phyloP scores from a whole-genome alignment of 2,113 vertebrate species.

The Lontra canadensis region DNA sequence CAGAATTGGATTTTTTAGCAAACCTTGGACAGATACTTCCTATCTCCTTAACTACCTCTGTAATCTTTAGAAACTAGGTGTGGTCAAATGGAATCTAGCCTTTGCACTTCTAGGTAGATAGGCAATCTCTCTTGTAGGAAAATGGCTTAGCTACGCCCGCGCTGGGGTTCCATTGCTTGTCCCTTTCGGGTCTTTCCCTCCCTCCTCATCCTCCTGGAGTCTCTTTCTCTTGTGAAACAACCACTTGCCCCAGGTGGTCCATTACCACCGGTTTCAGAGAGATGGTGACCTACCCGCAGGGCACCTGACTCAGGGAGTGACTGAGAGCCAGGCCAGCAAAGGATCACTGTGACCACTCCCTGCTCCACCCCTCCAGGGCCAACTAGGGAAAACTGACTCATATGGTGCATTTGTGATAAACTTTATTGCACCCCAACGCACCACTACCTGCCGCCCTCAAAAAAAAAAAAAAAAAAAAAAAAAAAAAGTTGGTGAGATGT shows the following conservation, averaged over 20 bases:
- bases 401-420: not conserved
- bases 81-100: not conserved
- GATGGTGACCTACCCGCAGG: not conserved
- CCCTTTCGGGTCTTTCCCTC: not conserved
- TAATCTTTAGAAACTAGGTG: not conserved
- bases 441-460: too few relatives aligned
- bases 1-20: not conserved
- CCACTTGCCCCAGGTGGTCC: not conserved
- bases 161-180: not conserved
- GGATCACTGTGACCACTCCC: too few relatives aligned
- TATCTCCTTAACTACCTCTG: not conserved
- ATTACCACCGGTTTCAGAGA: not conserved
- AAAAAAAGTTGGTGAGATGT: not conserved
- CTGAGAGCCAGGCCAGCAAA: not conserved
- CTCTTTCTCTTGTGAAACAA: not conserved
- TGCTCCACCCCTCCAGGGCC: not conserved
- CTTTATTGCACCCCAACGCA: not conserved
- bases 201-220: not conserved
- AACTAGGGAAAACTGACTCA: not conserved
- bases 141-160: not conserved
- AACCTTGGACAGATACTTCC: not conserved
- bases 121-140: not conserved
- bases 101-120: not conserved
- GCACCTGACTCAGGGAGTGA: rapidly evolving
- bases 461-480: not conserved